Evolutionary conservation across 2,797 vertebrate species (phyloP).

Genomic region (Halcyon chelicuti): DNA sequence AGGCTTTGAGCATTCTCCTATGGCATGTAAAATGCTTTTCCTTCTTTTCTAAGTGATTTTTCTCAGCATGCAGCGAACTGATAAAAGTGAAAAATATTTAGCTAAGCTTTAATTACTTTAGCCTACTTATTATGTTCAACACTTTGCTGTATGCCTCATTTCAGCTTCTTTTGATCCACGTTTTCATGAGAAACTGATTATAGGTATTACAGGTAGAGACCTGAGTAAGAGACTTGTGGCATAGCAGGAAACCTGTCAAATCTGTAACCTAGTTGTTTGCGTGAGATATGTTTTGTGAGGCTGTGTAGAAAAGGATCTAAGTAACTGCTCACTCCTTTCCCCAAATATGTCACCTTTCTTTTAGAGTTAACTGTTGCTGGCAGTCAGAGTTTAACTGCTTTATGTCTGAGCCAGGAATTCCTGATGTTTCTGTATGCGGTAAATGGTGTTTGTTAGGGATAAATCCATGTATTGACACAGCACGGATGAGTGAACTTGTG

Average conservation of each 20-base stretch:
- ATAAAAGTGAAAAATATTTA: constrained; percentile 37
- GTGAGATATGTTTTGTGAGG: constrained; percentile 5
- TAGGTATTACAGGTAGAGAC: constrained; percentile 25
- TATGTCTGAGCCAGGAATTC: neutral
- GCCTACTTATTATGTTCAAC: constrained; percentile 26
- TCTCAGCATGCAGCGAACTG: neutral
- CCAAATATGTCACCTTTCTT: constrained; percentile 6
- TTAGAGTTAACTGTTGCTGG: neutral
- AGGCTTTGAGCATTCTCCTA: neutral
- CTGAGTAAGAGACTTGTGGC: neutral
- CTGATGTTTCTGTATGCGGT: neutral
- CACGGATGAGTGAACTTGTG: neutral
- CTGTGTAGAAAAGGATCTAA: constrained; percentile 5
- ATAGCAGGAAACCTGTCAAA: constrained; percentile 34
- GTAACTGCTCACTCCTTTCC: neutral
- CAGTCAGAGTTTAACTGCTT: neutral
- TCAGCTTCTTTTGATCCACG: neutral
- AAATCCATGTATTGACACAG: neutral
- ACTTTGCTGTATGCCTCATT: constrained; percentile 4
- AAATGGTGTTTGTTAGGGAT: neutral
- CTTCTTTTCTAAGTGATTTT: neutral
- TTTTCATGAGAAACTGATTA: constrained; percentile 42
- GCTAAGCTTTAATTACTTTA: constrained; percentile 58
- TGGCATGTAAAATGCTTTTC: neutral
- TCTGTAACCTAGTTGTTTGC: constrained; percentile 23